Evolutionary conservation across 2,888 invertebrate genomes (phyloP).

Genomic region (Ligdia adustata): DNA sequence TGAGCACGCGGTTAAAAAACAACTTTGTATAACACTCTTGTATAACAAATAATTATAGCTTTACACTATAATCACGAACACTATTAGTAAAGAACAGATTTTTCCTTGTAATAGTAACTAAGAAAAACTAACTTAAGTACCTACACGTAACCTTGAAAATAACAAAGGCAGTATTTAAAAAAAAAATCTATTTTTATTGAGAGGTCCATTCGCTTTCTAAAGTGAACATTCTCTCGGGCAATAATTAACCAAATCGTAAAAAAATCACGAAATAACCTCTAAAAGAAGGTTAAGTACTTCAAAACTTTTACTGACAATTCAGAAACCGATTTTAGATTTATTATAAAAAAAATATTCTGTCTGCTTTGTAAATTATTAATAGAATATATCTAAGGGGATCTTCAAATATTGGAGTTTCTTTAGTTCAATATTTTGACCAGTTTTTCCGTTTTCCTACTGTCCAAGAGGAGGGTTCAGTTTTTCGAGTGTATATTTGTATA

Average conservation of each 20-base stretch:
- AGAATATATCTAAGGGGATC: background rate
- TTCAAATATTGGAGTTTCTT: conserved; percentile 1
- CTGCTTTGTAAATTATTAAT: conserved; percentile 1
- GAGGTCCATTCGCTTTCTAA: conserved; percentile 1
- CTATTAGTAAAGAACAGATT: too few species aligned
- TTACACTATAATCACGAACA: too few species aligned
- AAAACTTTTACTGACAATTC: conserved; percentile 12
- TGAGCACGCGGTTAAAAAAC: too few species aligned
- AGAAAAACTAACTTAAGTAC: too few species aligned
- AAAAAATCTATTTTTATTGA: background rate
- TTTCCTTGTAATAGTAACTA: too few species aligned
- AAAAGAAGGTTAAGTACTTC: conserved; percentile 1
- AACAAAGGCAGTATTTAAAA: too few species aligned
- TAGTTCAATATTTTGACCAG: background rate
- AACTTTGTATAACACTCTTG: too few species aligned
- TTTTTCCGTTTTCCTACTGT: too few species aligned
- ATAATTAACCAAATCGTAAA: conserved; percentile 20
- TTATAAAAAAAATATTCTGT: background rate
- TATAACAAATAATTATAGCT: too few species aligned
- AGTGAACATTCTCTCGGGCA: background rate
- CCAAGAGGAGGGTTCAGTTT: too few species aligned
- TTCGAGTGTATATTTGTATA: too few species aligned
- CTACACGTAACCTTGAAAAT: too few species aligned
- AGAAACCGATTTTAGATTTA: conserved; percentile 10
- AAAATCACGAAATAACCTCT: conserved; percentile 11